Conservation (phyloP, 2,113 vertebrate genomes). For the Xiphophorus hellerii region DNA sequence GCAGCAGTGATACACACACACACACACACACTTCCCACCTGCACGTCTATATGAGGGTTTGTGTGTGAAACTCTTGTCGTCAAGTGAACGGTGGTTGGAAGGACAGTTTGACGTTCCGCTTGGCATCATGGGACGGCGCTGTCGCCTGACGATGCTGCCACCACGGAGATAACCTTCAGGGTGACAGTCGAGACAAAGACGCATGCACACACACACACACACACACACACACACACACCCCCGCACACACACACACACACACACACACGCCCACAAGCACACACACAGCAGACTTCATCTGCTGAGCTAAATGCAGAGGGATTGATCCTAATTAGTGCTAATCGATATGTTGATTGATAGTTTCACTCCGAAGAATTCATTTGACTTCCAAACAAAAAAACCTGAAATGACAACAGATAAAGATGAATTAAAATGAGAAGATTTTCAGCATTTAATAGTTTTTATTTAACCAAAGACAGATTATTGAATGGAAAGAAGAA, state of each 20-base stretch:
- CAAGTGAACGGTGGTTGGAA: constrained; percentile 93
- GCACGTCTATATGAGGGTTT: constrained; percentile 31
- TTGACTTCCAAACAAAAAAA: constrained; percentile 26
- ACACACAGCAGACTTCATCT: constrained; percentile 41
- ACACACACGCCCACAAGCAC: constrained; percentile 43
- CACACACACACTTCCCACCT: constrained; percentile 32
- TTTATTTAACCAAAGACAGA: background rate
- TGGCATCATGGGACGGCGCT: constrained; percentile 97
- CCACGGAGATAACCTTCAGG: constrained; percentile 98
- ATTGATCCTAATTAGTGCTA: constrained; percentile 74
- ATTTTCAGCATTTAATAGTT: too few relatives aligned
- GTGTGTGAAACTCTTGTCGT: constrained; percentile 63
- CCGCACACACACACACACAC: constrained; percentile 25
- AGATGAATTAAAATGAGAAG: background rate
- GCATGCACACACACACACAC: constrained; percentile 27
- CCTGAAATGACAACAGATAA: constrained; percentile 22
- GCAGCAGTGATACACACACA: constrained; percentile 67
- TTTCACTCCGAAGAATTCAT: constrained; percentile 39
- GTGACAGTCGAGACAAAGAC: constrained; percentile 91
- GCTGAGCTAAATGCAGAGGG: constrained; percentile 58
- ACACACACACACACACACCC: constrained; percentile 81
- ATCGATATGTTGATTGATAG: constrained; percentile 77
- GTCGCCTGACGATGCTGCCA: constrained; percentile 94
- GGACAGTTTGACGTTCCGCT: constrained; percentile 96
- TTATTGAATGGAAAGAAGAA: too few relatives aligned